phyloP scores from a whole-genome alignment of 2,888 invertebrate genomes.

The Eremobia ochroleuca region DNA sequence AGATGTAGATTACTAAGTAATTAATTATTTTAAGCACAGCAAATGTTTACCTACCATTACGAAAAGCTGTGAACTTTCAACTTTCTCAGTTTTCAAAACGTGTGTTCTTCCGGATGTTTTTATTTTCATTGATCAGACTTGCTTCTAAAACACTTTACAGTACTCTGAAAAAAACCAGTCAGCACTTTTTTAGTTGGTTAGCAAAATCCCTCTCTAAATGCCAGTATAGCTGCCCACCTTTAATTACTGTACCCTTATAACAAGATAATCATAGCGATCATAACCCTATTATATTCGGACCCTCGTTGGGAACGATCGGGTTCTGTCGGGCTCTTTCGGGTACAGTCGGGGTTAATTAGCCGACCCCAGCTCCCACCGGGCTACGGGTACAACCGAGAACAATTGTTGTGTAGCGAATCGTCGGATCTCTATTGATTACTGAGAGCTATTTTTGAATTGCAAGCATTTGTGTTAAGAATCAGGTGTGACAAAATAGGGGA shows the following conservation, averaged over 20 bases:
- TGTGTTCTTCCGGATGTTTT: neutral
- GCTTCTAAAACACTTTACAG: neutral
- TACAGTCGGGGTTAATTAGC: conserved; percentile 80
- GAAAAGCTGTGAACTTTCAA: neutral
- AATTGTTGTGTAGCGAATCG: conserved; percentile 42
- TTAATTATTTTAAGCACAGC: neutral
- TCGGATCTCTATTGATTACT: conserved; percentile 43
- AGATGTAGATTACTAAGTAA: neutral
- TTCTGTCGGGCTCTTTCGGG: conserved; percentile 43
- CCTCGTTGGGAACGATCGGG: conserved; percentile 34
- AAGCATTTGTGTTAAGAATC: neutral
- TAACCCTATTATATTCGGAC: conserved; percentile 57
- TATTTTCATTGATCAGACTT: neutral
- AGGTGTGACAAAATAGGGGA: neutral
- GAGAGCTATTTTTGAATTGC: conserved; percentile 14
- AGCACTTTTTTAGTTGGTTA: neutral
- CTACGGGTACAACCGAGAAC: conserved; percentile 40
- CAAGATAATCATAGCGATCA: conserved; percentile 60
- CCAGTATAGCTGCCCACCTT: conserved; percentile 28
- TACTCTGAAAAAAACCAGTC: neutral
- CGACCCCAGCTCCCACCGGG: conserved; percentile 60
- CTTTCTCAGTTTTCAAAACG: neutral
- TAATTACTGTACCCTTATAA: conserved; percentile 50
- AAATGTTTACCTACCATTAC: neutral
- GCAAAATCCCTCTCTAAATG: neutral